A percentile compares a stretch with the other conserved stretches of the same genome.
Evolutionary conservation across 92 coral and sea anemone species (phyloP).

Genomic region (Isaurus tuberculatus): DNA sequence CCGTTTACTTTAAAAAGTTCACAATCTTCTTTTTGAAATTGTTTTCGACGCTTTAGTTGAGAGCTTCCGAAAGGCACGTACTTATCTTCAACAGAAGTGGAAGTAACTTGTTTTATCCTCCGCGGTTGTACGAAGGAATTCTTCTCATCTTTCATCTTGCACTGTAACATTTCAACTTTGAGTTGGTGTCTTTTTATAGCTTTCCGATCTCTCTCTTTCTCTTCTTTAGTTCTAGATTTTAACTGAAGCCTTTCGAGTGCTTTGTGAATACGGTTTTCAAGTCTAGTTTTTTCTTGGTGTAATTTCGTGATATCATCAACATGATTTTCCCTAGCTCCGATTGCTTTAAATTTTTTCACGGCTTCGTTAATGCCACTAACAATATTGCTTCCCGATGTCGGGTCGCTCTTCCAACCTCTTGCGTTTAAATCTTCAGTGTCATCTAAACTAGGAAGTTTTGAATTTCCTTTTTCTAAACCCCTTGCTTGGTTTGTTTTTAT

Average conservation of each 20-base stretch:
- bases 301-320: background rate
- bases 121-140: background rate
- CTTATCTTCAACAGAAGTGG: background rate
- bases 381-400: background rate
- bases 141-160: background rate
- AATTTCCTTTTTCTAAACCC: background rate
- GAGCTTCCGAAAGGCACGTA: constrained; percentile 11
- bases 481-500: background rate
- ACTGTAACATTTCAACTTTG: constrained; percentile 11
- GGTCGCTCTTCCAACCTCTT: background rate
- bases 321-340: background rate
- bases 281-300: constrained; percentile 17
- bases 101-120: background rate
- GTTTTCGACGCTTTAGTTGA: constrained; percentile 4
- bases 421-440: background rate
- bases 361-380: constrained; percentile 12
- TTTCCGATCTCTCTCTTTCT: constrained; percentile 33
- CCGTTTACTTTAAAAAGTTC: constrained; percentile 36
- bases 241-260: constrained; percentile 29
- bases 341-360: constrained; percentile 8
- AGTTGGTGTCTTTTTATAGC: constrained; percentile 28
- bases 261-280: constrained; percentile 17
- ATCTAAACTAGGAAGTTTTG: constrained; percentile 7
- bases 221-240: constrained; percentile 28
- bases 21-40: constrained; percentile 23